These are phyloP conservation scores for Stegastes partitus DNA, from an alignment of 2,113 vertebrate genomes.

Conservation along the genomic window DNA sequence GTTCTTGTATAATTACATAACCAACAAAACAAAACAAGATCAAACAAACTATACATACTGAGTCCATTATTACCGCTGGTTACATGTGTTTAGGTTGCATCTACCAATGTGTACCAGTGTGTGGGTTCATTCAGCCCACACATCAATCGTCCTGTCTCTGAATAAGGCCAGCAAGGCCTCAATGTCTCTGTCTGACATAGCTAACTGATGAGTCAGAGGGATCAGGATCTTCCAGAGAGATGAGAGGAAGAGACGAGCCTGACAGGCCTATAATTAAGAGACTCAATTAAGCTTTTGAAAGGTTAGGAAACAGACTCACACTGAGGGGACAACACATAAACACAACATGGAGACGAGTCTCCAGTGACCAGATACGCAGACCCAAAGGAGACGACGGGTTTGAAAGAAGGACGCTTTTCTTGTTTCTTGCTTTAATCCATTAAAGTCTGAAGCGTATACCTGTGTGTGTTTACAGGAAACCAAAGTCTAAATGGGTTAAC, in stretches of 20 bases:
- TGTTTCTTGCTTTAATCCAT: conserved; percentile 14
- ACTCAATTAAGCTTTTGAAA: conserved; percentile 85
- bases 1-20: conserved; percentile 15
- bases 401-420: conserved; percentile 3
- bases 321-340: conserved; percentile 49
- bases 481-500: not conserved
- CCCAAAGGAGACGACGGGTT: not conserved
- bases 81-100: conserved; percentile 38
- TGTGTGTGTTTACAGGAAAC: no score
- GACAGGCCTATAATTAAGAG: conserved; percentile 87
- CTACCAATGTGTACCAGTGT: conserved; percentile 31
- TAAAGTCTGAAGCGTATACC: no score
- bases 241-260: conserved; percentile 79
- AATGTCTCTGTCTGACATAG: conserved; percentile 74
- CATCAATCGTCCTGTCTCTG: conserved; percentile 74
- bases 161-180: conserved; percentile 70
- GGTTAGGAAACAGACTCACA: conserved; percentile 72
- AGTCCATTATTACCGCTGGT: conserved; percentile 10
- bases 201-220: conserved; percentile 81
- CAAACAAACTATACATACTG: conserved; percentile 18
- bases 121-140: conserved; percentile 57
- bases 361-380: conserved; percentile 48
- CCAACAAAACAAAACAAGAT: conserved; percentile 34
- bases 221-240: conserved; percentile 82
- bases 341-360: conserved; percentile 35